These are phyloP conservation scores for Apotomis betuletana DNA, from an alignment of 2,888 invertebrate genomes.

Conservation along the genomic window DNA sequence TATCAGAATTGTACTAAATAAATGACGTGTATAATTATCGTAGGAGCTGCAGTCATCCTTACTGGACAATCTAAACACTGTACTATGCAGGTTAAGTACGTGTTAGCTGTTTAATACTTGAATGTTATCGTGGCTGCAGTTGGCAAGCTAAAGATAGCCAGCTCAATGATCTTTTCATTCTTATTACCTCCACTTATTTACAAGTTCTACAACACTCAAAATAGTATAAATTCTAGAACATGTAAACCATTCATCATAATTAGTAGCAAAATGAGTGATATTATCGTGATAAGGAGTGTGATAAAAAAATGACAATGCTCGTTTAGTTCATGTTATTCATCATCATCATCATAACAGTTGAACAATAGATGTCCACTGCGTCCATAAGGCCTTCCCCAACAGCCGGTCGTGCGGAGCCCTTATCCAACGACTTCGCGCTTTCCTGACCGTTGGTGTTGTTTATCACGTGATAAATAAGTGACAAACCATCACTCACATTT, in stretches of 20 bases:
- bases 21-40: constrained; percentile 63
- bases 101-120: constrained; percentile 21
- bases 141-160: constrained; percentile 13
- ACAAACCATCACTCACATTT: too few relatives aligned
- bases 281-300: neutral
- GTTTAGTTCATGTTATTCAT: too few relatives aligned
- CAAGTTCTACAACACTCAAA: neutral
- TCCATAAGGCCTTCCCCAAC: too few relatives aligned
- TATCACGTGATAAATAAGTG: too few relatives aligned
- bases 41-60: constrained; percentile 49
- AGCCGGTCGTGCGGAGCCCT: too few relatives aligned
- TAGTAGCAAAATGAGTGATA: neutral
- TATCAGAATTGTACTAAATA: constrained; percentile 59
- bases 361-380: too few relatives aligned
- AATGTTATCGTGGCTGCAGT: constrained; percentile 26
- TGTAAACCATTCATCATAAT: neutral
- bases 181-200: neutral
- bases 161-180: neutral
- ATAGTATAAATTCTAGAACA: neutral
- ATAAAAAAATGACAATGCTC: too few relatives aligned
- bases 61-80: constrained; percentile 44
- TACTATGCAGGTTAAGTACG: constrained; percentile 24
- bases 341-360: too few relatives aligned
- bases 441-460: too few relatives aligned
- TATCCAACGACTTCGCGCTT: too few relatives aligned